These are phyloP conservation scores for Cremastobaeus sp. DNA, from an alignment of 2,888 invertebrate species.

Conservation along the genomic window DNA sequence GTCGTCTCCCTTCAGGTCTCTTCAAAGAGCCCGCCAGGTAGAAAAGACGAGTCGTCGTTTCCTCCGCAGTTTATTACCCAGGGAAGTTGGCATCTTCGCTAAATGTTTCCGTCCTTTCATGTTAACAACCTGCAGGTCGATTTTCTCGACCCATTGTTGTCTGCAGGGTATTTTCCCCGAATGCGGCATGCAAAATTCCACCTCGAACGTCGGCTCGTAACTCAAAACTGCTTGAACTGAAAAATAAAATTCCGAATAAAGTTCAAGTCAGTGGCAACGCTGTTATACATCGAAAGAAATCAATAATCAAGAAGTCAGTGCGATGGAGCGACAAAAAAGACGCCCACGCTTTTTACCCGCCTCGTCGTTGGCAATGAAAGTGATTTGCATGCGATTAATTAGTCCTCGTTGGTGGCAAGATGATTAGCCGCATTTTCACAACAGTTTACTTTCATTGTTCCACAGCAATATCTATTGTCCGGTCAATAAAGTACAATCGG, in stretches of 20 bases:
- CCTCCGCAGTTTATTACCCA: conserved; percentile 18
- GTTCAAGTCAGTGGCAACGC: no score
- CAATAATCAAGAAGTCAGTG: no score
- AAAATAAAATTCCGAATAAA: no score
- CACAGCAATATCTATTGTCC: conserved; percentile 48
- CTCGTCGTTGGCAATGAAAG: conserved; percentile 23
- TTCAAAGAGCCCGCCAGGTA: conserved; percentile 21
- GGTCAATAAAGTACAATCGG: conserved; percentile 50
- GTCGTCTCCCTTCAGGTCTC: conserved; percentile 23
- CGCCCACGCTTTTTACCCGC: background rate
- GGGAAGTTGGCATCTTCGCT: no score
- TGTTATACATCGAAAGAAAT: no score
- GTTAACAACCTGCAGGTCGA: no score
- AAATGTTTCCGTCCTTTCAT: no score
- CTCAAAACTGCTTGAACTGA: no score
- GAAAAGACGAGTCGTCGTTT: conserved; percentile 22
- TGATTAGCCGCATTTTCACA: conserved; percentile 47
- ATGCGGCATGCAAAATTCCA: no score
- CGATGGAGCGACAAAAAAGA: conserved; percentile 8
- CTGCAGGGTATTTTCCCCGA: no score
- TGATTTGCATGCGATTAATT: conserved; percentile 47
- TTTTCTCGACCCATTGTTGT: no score
- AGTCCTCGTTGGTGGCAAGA: background rate
- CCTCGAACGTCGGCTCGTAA: no score
- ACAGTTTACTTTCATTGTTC: conserved; percentile 46